Evolutionary conservation across 2,113 vertebrate species (phyloP), one percentile per base, ranked within the genome.

Genomic region (Podarcis cretensis): DNA sequence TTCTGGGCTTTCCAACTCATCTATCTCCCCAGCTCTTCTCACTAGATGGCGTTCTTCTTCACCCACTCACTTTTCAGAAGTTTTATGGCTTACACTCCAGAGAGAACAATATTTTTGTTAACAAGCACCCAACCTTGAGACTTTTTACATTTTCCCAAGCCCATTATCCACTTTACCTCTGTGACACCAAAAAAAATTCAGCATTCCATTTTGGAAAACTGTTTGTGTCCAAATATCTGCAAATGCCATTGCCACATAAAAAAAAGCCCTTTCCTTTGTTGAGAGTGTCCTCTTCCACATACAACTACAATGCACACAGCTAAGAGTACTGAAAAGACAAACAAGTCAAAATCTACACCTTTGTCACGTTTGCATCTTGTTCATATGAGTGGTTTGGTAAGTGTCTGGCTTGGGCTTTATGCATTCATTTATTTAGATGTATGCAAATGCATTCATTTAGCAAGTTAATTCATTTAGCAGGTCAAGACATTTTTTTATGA

Each of bases 381-480:
- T 82, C n/a, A 37, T 83, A 40, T 59, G 84, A 83, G 79, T 81
- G 35, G 74, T 66, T 81, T 48, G 83, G 87, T 89, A 77, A 90
- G 89, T 84, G 83, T 87, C 92, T 90, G 91, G 78, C 32, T 10
- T 20, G 48, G 81, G 87, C 57, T 63, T 90, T 77, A 81, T 20
- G 5, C 35, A 91, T 90, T 94, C 90, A 91, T 93, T 32, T 89
- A 95, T 95, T 92, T 85, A 92, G 93, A 96, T 94, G 1, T 91
- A 95, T 94, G 93, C 87, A 95, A 92, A 95, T 95, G 6, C 85
- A 94, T 95, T 92, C 89, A 91, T 88, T 94, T 94, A 96, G 95
- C 85, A 93, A 95, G 92, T 92, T 96, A 92, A 94, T 95, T 96
- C 94, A 92, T 94, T 93, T 93, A 89, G 89, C 81, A 81, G 89